Evolutionary conservation across 2,797 vertebrate species (phyloP).

Genomic region (Momotus momota): DNA sequence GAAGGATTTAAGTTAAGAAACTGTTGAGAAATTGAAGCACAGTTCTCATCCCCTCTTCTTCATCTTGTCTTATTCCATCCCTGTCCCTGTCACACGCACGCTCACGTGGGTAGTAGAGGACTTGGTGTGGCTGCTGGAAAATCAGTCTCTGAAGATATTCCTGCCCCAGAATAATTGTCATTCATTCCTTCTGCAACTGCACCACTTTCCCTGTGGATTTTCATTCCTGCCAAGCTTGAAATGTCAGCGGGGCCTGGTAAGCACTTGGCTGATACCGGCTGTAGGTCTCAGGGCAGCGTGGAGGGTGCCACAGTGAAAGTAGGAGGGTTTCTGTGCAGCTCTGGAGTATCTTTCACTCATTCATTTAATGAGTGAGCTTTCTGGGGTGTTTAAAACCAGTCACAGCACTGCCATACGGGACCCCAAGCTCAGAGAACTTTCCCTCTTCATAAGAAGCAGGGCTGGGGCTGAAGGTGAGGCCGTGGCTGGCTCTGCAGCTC

Average conservation of each 20-base stretch:
- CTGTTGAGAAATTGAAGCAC: conserved; percentile 54
- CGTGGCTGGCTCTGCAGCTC: neutral
- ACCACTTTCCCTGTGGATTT: neutral
- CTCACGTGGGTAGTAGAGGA: neutral
- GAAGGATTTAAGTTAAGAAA: conserved; percentile 66
- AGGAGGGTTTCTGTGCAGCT: neutral
- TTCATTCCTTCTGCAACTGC: neutral
- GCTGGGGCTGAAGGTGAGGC: neutral
- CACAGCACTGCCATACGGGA: neutral
- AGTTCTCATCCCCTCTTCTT: conserved; percentile 21
- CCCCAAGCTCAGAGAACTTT: neutral
- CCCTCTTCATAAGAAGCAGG: neutral
- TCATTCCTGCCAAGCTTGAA: neutral
- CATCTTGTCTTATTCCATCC: neutral
- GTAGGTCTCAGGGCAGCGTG: neutral
- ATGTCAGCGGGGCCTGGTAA: neutral
- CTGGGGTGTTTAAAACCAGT: neutral
- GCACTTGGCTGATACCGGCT: neutral
- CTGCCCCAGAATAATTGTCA: conserved; percentile 4
- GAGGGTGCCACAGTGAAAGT: neutral
- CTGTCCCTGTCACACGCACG: neutral
- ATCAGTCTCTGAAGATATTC: neutral
- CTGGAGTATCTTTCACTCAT: neutral
- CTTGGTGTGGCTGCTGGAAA: neutral
- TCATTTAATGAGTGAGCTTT: neutral